These are phyloP conservation scores for Schizaphis graminum DNA, from an alignment of 2,888 invertebrate species.

Conservation along the genomic window DNA sequence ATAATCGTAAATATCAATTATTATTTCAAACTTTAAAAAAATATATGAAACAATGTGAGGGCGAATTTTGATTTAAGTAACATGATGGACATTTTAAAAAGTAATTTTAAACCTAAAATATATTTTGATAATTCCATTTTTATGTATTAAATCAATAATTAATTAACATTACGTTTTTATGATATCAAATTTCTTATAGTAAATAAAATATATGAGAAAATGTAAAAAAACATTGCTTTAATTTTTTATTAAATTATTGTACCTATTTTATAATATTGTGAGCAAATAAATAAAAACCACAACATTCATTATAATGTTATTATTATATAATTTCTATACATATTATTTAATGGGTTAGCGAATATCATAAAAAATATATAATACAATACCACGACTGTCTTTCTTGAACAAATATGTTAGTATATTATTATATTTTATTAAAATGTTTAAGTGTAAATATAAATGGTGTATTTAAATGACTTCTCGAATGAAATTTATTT, in stretches of 20 bases:
- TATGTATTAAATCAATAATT: neutral
- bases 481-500: neutral
- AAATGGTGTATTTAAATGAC: neutral
- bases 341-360: neutral
- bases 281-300: neutral
- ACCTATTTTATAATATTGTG: neutral
- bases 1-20: neutral
- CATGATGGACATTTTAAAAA: neutral
- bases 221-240: too few relatives aligned
- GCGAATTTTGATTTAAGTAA: neutral
- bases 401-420: neutral
- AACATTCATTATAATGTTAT: neutral
- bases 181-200: too few relatives aligned
- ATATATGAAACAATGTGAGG: neutral
- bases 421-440: neutral
- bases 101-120: neutral
- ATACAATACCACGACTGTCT: neutral
- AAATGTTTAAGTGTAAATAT: neutral
- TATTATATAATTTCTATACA: neutral
- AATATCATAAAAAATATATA: neutral
- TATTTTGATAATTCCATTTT: too few relatives aligned
- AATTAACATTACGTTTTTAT: too few relatives aligned
- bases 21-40: neutral
- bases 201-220: too few relatives aligned
- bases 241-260: neutral